Base-by-base conservation (phyloP, 2,797 vertebrate species). In the Petrocephalus schoutedeni region DNA sequence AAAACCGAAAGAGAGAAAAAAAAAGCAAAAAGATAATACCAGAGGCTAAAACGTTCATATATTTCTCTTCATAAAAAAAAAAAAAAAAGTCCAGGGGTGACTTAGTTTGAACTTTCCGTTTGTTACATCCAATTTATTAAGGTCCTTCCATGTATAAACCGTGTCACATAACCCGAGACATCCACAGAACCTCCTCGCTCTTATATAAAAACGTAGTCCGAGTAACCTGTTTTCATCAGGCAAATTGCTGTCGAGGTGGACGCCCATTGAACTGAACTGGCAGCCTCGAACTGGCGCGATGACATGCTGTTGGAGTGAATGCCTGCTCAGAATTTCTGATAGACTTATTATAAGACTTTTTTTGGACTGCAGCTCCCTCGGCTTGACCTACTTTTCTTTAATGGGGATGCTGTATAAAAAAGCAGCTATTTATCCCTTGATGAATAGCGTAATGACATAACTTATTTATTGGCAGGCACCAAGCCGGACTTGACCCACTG, bases 321-420 rank as follows among this genome's bases (percentile, higher is more conserved):
- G 91, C 88, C 89, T 91, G 91, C 85, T 90, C 88, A 88, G 89
- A 61, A 87, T 88, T 90, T 90, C 90, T 86, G 84, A 57, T 86
- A 58, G 56, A 86, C 84, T 86, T 86, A 58, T 86, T 86, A 86
- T 93, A 90, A 92, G 92, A 92, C 92, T 90, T 89, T 91, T 67
- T 92, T 93, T 92, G 93, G 90, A 92, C 57, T 86, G 59, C 61
- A 89, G 91, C 90, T 88, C 86, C 90, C 90, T 87, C 91, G 21
- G 92, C 91, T 94, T 95, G 94, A 95, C 94, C 95, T 94, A 95
- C 92, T 95, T 95, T 94, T 92, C 91, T 89, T 93, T 93, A 94
- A 93, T 91, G 90, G 91, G 90, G 91, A 93, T 93, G 93, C 90
- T 88, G 88, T 90, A 88, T 87, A 58, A 91, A 92, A 91, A 92